phyloP scores from a whole-genome alignment of 1,140 invertebrate genomes.

The Drosophila pruinosa region DNA sequence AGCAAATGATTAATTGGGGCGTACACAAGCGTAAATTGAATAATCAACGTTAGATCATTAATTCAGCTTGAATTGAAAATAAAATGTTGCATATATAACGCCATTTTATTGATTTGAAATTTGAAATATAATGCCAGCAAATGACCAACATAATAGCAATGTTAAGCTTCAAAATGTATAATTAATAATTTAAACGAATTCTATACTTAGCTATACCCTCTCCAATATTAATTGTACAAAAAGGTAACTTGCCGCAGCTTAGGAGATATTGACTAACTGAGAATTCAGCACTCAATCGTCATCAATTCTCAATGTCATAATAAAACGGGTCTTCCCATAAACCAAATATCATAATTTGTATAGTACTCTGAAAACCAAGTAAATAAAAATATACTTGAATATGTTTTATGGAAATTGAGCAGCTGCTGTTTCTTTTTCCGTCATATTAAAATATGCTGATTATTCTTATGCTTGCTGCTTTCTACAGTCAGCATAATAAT shows the following conservation, averaged over 20 bases:
- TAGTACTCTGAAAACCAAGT: too few relatives aligned
- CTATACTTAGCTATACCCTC: not conserved
- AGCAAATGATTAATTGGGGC: constrained; percentile 19
- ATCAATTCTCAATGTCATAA: too few relatives aligned
- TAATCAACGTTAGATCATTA: constrained; percentile 19
- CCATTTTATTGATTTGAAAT: constrained; percentile 20
- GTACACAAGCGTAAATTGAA: constrained; percentile 10
- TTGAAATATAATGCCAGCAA: not conserved
- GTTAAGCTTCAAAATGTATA: not conserved
- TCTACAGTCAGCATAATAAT: not conserved
- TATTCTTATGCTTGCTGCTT: not conserved
- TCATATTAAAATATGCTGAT: not conserved
- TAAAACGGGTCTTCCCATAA: too few relatives aligned
- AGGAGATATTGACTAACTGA: too few relatives aligned
- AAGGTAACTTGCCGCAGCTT: too few relatives aligned
- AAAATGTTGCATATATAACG: not conserved
- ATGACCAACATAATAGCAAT: not conserved
- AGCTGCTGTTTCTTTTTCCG: not conserved
- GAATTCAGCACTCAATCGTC: too few relatives aligned
- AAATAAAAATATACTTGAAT: not conserved
- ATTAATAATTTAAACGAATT: not conserved
- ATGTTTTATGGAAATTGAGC: not conserved
- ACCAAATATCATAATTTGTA: too few relatives aligned
- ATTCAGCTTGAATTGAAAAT: not conserved
- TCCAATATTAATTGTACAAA: not conserved